Base-by-base conservation (phyloP, 2,888 invertebrate genomes). In the Galeruca laticollis region DNA sequence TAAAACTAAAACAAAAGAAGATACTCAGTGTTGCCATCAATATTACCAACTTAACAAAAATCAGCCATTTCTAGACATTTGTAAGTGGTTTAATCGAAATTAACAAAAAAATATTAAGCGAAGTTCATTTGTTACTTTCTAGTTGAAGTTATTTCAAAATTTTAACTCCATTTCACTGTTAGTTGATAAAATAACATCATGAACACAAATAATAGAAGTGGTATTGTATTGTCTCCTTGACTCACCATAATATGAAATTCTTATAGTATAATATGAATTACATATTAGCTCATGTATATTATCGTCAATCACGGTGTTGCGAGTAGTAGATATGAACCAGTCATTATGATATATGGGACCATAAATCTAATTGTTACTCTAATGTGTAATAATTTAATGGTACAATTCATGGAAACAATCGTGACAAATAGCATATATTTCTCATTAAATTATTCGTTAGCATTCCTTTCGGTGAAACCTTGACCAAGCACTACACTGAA, bases 341-440 rank as follows among this genome's bases (percentile, higher is more conserved):
- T n/a, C 18, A 18, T 18, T 47, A 21, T 54, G 54, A 54, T 54
- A 13, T 54, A 54, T 31, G 26, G 26, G n/a, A 31, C 31, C 54
- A 54, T 54, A 54, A 54, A 54, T 54, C 54, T 26, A n/a, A 54
- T 54, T 31, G 54, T 26, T 52, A 8, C 54, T 54, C 54, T 54
- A 54, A 54, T 15, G 54, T 31, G 54, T 21, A 54, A 54, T 54
- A 54, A 54, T 31, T 54, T n/a, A 54, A 54, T 31, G 13, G 15
- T 10, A 54, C n/a, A 54, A n/a, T n/a, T 4, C 47, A 2, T 47
- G 47, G 47, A 47, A 47, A 18, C 15, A 47, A 18, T 15, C 4
- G 15, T 47, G 18, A 47, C 18, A 10, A 47, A 47, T 47, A 47
- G 47, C 18, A 2, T 9, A 9, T 6, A 47, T 47, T 47, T 15